phyloP scores from a whole-genome alignment of 2,113 vertebrate species.

The Hippoglossus stenolepis region DNA sequence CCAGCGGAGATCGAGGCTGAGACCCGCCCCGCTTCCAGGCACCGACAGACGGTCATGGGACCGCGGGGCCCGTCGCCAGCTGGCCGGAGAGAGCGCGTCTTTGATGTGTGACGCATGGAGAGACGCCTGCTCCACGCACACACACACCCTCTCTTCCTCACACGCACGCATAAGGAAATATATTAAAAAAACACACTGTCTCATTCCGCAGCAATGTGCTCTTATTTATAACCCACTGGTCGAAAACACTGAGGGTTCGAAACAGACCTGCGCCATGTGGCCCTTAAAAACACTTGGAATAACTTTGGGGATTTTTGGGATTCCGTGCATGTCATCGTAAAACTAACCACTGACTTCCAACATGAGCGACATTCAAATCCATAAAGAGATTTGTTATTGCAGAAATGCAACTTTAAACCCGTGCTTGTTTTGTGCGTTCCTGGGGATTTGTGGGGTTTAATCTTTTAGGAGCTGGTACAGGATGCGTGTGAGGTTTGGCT shows the following conservation, averaged over 20 bases:
- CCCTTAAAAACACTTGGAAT: not conserved
- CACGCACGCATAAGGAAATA: conserved; percentile 1
- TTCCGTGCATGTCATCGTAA: not conserved
- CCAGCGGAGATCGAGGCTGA: conserved; percentile 24
- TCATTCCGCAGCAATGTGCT: conserved; percentile 22
- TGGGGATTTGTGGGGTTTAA: not conserved
- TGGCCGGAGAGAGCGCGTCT: conserved; percentile 52
- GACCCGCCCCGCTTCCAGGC: conserved; percentile 35
- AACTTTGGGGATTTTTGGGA: not conserved
- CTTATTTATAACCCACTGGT: conserved; percentile 23
- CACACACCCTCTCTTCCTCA: not conserved
- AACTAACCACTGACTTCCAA: not conserved
- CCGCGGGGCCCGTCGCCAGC: conserved; percentile 58
- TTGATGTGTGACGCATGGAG: conserved; percentile 62
- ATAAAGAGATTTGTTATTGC: not conserved
- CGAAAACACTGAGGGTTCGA: not conserved
- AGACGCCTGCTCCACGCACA: not conserved
- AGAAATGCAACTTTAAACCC: not conserved
- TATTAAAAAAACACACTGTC: conserved; percentile 4
- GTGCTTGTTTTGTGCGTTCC: not conserved
- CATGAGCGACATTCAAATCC: not conserved
- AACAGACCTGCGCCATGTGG: not conserved
- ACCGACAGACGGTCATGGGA: conserved; percentile 69
- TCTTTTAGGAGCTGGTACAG: not conserved
- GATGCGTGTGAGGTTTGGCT: no score